These are phyloP conservation scores for Silurus aristotelis DNA, from an alignment of 2,797 vertebrate genomes.

Conservation along the genomic window DNA sequence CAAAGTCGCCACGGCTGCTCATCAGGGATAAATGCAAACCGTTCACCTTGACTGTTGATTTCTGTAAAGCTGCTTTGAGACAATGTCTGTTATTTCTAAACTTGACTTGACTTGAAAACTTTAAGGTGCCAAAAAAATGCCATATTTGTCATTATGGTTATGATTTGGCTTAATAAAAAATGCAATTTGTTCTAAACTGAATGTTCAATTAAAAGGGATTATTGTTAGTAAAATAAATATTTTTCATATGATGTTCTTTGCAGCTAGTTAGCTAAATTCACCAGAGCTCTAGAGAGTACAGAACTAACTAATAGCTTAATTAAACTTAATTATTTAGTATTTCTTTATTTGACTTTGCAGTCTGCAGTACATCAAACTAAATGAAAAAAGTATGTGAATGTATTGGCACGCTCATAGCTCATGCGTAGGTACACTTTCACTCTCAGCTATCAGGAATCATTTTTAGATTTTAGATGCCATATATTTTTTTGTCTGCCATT, in stretches of 20 bases:
- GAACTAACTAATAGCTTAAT: too few relatives aligned
- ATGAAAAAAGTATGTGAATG: neutral
- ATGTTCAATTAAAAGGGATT: neutral
- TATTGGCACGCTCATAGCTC: neutral
- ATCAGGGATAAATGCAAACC: too few relatives aligned
- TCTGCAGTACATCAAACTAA: neutral
- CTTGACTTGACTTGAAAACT: neutral
- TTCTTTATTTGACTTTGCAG: neutral
- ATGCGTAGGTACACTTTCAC: neutral
- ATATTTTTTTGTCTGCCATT: neutral
- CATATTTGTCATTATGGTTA: neutral
- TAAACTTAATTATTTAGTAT: neutral
- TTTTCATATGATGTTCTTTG: neutral
- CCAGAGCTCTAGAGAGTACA: neutral
- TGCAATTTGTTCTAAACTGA: neutral
- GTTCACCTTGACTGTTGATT: too few relatives aligned
- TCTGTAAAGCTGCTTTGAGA: too few relatives aligned
- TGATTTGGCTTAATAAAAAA: neutral
- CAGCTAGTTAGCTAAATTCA: neutral
- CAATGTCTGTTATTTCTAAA: too few relatives aligned
- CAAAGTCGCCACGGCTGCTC: too few relatives aligned
- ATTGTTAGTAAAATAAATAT: neutral
- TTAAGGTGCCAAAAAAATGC: neutral
- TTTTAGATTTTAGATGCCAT: neutral
- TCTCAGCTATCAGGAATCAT: neutral